Evolutionary conservation across 2,888 invertebrate species (phyloP).

Genomic region (Agrochola lychnidis): DNA sequence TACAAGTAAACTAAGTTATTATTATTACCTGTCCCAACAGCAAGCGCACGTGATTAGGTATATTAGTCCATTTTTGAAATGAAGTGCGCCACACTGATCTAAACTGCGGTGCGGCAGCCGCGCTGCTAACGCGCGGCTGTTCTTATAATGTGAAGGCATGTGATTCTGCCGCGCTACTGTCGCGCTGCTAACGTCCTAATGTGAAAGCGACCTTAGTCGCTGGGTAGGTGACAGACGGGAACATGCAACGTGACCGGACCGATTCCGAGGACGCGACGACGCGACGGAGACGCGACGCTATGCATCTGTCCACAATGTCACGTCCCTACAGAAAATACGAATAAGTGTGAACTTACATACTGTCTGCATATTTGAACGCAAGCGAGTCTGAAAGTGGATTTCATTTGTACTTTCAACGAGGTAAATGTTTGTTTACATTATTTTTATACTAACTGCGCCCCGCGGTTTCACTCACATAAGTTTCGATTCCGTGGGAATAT

Average conservation of each 20-base stretch:
- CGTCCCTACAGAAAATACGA: constrained; percentile 35
- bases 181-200: too few relatives aligned
- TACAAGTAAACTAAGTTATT: too few relatives aligned
- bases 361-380: constrained; percentile 45
- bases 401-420: constrained; percentile 19
- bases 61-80: too few relatives aligned
- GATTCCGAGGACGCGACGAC: constrained; percentile 22
- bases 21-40: too few relatives aligned
- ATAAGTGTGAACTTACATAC: constrained; percentile 52
- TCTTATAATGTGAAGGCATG: too few relatives aligned
- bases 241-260: constrained; percentile 35
- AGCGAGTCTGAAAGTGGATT: constrained; percentile 28
- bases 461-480: too few relatives aligned
- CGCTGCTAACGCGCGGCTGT: too few relatives aligned
- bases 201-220: background rate
- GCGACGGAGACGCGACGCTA: constrained; percentile 9
- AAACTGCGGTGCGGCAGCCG: too few relatives aligned
- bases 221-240: background rate
- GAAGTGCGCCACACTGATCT: too few relatives aligned
- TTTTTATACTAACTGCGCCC: background rate
- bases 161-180: too few relatives aligned
- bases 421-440: background rate
- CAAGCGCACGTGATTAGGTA: too few relatives aligned
- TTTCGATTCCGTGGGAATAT: too few relatives aligned
- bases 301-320: constrained; percentile 36